Base-by-base conservation (phyloP, 2,113 vertebrate species). In the Chaenogobius annularis region DNA sequence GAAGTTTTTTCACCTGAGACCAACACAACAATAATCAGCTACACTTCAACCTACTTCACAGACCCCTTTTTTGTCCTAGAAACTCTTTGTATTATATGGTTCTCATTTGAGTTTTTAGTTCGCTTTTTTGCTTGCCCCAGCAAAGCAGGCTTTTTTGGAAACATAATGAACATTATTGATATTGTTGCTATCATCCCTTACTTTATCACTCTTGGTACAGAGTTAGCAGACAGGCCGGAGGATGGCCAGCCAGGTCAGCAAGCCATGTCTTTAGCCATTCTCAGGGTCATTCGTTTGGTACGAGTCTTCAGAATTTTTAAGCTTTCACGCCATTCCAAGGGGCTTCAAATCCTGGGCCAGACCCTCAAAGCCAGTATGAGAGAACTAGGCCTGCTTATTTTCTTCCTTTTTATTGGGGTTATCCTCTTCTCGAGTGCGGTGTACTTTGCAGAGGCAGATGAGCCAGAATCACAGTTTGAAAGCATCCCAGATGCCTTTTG, bases 51-150 rank as follows among this genome's bases (percentile, higher is more conserved):
- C 19, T 96, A 96, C 77, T 98, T 99, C 90, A 98, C 96, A 3
- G 96, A 98, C 87, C 97, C 97, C 40, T 99, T 99, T 95, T 99
- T 99, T 81, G 97, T 99, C 6, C 94, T 99, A 58, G 97, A 99
- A 92, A 99, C 98, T 0, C 96, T 99, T 78, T 99, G 98, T 90
- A 99, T 99, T 87, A 99, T 99, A 91, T 99, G 98, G 98, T 99
- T 99, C 93, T 98, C 97, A 76, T 99, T 99, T 26, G 98, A 99
- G 89, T 99, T 99, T 88, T 89, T 99, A 86, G 97, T 99, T 88
- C 94, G 98, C 73, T 97, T 99, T 87, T 98, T 99, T 2, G 97
- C 98, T 86, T 99, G 96, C 75, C 97, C 97, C 68, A 99, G 98
- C 95, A 99, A 99, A 91, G 96, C 97, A 12, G 96, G 94, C 1